phyloP scores from a whole-genome alignment of 2,113 vertebrate species.

The Amphiprion percula region DNA sequence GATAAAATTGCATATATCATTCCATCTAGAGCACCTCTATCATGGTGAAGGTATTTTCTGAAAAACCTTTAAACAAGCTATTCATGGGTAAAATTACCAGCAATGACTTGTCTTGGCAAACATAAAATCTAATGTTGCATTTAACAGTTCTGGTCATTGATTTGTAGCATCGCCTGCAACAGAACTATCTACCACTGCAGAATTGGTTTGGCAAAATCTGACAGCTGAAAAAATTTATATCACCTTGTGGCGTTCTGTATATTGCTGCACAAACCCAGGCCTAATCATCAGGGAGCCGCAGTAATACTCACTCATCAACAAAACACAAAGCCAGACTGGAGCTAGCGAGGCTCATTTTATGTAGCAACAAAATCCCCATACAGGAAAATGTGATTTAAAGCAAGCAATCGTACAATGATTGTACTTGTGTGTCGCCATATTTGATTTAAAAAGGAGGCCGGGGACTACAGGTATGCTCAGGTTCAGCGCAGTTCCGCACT shows the following conservation, averaged over 20 bases:
- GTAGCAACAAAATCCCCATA: not conserved
- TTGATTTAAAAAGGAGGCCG: conserved; percentile 6
- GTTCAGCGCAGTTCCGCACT: conserved; percentile 26
- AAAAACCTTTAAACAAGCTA: too few relatives aligned
- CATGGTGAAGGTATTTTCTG: too few relatives aligned
- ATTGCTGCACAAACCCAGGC: not conserved
- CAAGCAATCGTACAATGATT: conserved; percentile 26
- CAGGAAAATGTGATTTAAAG: conserved; percentile 15
- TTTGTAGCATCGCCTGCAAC: not conserved
- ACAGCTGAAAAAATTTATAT: not conserved
- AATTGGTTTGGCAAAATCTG: not conserved
- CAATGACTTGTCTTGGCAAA: too few relatives aligned
- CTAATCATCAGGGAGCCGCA: not conserved
- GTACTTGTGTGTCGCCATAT: conserved; percentile 12
- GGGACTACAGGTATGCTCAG: conserved; percentile 21
- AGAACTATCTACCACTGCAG: not conserved
- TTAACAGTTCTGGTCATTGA: not conserved
- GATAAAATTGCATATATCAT: too few relatives aligned
- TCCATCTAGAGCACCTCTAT: too few relatives aligned
- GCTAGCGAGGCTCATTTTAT: not conserved
- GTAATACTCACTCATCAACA: not conserved
- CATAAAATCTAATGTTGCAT: too few relatives aligned
- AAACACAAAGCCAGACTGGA: conserved; percentile 5
- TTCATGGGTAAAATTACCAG: too few relatives aligned
- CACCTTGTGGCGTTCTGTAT: too few relatives aligned